Evolutionary conservation across 2,888 invertebrate genomes (phyloP), one percentile per base, ranked within the genome.

Genomic region (Luffia ferchaultella): DNA sequence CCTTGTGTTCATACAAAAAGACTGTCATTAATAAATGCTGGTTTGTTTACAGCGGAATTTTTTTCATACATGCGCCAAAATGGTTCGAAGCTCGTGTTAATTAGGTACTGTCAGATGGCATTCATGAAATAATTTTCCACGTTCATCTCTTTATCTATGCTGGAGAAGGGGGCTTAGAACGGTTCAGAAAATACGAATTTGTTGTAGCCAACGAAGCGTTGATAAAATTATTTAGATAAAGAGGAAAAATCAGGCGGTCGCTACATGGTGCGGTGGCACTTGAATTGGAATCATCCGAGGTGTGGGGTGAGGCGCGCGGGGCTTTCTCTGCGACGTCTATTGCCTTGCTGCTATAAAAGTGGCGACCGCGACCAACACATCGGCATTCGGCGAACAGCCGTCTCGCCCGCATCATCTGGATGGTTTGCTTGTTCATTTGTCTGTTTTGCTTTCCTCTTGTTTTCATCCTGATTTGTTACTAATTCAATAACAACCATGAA

Each of bases 351-450:
- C 78, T 83, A 83, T 83, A 83, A 30, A 83, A 82, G 78, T 78
- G 78, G 78, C 76, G 77, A 70, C 62, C 71, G 74, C 76, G 73
- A 70, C 69, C 71, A 75, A 75, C 63, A 76, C 82, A 76, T 82
- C 60, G 83, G 82, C 83, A 83, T 80, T 83, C 83, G 83, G 82
- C 72, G 73, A 67, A 74, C 77, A 82, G 78, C 82, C 83, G 83
- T 80, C 75, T 77, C 66, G 82, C 82, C 79, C 76, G 73, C 76
- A 70, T 74, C 72, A 72, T 63, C 75, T 65, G 65, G 64, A 63
- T 62, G 65, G 62, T 18, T 66, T 70, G 67, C 65, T 61, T 63
- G 64, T 63, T 57, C 61, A 69, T 72, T 70, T 64, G 69, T 68
- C 67, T 42, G 65, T 64, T 63, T 74, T 70, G 67, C 19, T 20